phyloP scores from a whole-genome alignment of 1,140 invertebrate genomes.

The Homarus americanus region DNA sequence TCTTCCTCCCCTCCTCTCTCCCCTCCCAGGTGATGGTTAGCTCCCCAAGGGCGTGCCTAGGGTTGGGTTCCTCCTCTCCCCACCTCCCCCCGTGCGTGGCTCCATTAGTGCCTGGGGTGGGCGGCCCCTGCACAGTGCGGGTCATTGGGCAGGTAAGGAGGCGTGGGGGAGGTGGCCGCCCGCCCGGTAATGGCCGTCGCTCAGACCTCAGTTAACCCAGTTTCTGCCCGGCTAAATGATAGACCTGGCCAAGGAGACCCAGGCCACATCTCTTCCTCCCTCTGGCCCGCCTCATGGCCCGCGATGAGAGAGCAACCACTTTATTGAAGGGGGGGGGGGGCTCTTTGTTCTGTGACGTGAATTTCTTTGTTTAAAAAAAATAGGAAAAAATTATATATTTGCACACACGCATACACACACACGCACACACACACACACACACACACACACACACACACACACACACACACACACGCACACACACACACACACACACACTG shows the following conservation, averaged over 20 bases:
- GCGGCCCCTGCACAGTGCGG: conserved; percentile 1
- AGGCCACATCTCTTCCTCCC: too few species aligned
- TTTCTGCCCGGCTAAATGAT: background rate
- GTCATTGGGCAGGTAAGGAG: conserved; percentile 60
- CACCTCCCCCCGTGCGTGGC: background rate
- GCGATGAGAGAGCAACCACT: too few species aligned
- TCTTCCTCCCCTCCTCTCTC: background rate
- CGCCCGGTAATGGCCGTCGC: background rate
- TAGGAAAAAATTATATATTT: too few species aligned
- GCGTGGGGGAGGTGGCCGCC: background rate
- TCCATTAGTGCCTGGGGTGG: conserved; percentile 13
- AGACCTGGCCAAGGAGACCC: background rate
- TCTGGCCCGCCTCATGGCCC: too few species aligned
- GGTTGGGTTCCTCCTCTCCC: background rate
- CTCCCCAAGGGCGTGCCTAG: background rate
- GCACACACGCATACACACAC: background rate
- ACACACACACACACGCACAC: background rate
- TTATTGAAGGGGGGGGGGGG: too few species aligned
- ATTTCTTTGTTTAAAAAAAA: too few species aligned
- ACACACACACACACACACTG: background rate
- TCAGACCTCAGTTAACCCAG: background rate
- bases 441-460: background rate
- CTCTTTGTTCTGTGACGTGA: too few species aligned
- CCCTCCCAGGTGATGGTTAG: background rate
- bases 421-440: conserved; percentile 3